Evolutionary conservation across 2,113 vertebrate species (phyloP).

Genomic region (Coreoperca whiteheadi): DNA sequence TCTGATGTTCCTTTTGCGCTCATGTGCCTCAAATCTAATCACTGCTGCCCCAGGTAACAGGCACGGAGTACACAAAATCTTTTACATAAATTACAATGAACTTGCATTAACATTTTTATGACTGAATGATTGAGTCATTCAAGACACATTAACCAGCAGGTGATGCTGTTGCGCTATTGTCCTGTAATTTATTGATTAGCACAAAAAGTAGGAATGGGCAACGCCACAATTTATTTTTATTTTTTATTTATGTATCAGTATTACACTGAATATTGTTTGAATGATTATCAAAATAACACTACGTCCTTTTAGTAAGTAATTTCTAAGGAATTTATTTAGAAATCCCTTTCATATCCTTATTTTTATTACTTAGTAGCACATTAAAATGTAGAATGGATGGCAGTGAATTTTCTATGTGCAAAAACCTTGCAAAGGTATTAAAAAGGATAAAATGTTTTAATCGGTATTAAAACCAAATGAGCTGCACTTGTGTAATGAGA

Average conservation of each 20-base stretch:
- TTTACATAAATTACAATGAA: background rate
- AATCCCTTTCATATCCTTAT: no score
- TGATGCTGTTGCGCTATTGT: slow-evolving; percentile 23
- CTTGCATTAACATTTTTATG: background rate
- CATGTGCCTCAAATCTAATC: background rate
- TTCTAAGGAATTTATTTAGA: no score
- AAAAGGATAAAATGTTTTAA: background rate
- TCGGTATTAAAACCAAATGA: background rate
- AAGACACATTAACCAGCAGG: slow-evolving; percentile 31
- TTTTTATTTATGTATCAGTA: background rate
- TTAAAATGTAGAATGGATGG: background rate
- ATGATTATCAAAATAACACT: background rate
- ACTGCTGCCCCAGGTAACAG: background rate
- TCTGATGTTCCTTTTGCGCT: slow-evolving; percentile 5
- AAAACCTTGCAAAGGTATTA: background rate
- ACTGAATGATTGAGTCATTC: background rate
- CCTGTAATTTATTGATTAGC: background rate
- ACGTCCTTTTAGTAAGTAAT: no score
- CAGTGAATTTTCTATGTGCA: background rate
- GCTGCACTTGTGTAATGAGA: background rate
- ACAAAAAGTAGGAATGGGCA: background rate
- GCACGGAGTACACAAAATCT: background rate
- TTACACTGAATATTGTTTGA: background rate
- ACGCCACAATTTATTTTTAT: background rate
- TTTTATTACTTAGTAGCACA: background rate